Base-by-base conservation (phyloP, 2,797 vertebrate species). In the Loriculus beryllinus region DNA sequence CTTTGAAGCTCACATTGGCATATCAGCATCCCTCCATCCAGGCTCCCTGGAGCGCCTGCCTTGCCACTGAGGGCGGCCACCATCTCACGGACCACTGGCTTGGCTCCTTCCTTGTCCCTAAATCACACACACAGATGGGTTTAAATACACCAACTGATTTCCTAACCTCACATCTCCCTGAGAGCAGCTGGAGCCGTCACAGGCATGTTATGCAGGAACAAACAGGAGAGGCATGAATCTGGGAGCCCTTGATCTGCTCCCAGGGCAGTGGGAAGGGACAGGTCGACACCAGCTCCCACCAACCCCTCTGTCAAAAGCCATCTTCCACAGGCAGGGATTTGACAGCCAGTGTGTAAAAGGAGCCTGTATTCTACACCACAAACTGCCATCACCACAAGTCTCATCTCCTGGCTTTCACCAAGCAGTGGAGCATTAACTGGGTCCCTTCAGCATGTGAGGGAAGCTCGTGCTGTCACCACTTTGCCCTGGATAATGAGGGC, bases 71-170 rank as follows among this genome's bases (percentile, higher is more conserved):
- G 65, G 74, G 88, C 72, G 49, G 72, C 57, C 72, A 64, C 57
- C 88, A 52, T 69, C 92, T 62, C 77, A 42, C 2, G 1, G 85
- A 52, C 56, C 56, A 42, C 64, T 26, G 62, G 23, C 45, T 85
- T 79, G 82, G 76, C 90, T 68, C 12, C 0, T 45, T 39, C 31
- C 52, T 71, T 22, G 7, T 49, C 57, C 82, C 40, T 45, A 67
- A 51, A 48, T 74, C 79, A 75, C 68, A 60, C 25, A 11, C 4
- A 2, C 40, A 74, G 72, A 92, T 47, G 25, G 43, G n/a, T 79
- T 89, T 92, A 86, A 95, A 82, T n/a, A 65, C n/a, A 88, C 29
- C 72, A 51, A 48, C n/a, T 84, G 14, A 43, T 88, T 86, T 91
- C 74, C 68, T 51, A 82, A 45, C 45, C 13, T 88, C 78, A 4